Base-by-base conservation (phyloP, 2,888 invertebrate genomes). In the Ectobius pallidus region DNA sequence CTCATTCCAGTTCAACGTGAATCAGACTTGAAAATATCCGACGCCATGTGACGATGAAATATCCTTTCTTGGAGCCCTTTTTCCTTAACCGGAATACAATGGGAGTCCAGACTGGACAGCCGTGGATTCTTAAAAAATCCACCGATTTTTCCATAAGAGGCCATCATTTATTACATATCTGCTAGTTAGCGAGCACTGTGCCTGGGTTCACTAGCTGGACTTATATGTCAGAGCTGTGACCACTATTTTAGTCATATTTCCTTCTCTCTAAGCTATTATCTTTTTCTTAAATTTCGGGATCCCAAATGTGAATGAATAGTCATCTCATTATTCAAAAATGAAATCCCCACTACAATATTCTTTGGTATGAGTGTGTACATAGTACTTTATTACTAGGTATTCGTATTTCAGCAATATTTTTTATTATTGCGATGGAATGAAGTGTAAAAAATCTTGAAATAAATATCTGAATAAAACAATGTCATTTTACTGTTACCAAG, bases 341-440 rank as follows among this genome's bases (percentile, higher is more conserved):
- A 22, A 52, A 25, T 18, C 16, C 30, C n/a, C 14, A 30, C n/a
- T 58, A 25, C 27, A 30, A 58, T 58, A n/a, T 30, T 58, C n/a
- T 4, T 58, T 34, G n/a, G 0, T 20, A 3, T 52, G 52, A 52
- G 25, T 52, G 27, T 58, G 58, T 58, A 58, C n/a, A 58, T 58
- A 58, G n/a, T 30, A n/a, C 30, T 58, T n/a, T 58, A 58, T 16
- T 30, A 30, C 32, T n/a, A 58, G 0, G 27, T 58, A 32, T 58
- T 58, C 58, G 25, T 58, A 58, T 58, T 58, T 58, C 11, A 30
- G 58, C 58, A 58, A 30, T 30, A 58, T 30, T 58, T n/a, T 30
- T 9, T 58, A 58, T 32, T 58, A 58, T n/a, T 30, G 30, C 27
- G 4, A 52, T 22, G 30, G 30, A 58, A 30, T 55, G 27, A 6